Evolutionary conservation across 2,888 invertebrate genomes (phyloP), one percentile per base, ranked within the genome.

Genomic region (Peribatodes rhomboidaria): DNA sequence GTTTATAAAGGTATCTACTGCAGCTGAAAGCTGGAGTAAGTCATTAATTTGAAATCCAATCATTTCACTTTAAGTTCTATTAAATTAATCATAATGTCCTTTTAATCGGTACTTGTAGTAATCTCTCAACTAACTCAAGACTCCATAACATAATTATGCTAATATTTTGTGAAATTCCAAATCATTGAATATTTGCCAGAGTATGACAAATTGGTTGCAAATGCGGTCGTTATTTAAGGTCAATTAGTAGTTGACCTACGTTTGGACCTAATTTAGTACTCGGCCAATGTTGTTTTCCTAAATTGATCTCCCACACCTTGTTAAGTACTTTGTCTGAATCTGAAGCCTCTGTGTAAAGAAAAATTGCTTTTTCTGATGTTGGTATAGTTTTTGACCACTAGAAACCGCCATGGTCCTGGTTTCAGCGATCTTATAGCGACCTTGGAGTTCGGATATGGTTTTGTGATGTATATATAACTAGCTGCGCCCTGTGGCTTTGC

Each of bases 201-300:
- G 42, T 50, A 54, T 66, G 58, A 61, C 57, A 61, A 65, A 65
- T 64, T 65, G 65, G 33, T 46, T 52, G 41, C 65, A 56, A 65
- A 65, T 65, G 56, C 52, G 39, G 44, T 31, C 44, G 44, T 64
- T 57, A 68, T 66, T 62, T 63, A 44, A 60, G 71, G 68, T 73
- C 71, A 73, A 73, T 70, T 71, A 71, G 65, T 47, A 67, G 63
- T 71, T 73, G 68, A 72, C 71, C 73, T 63, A 61, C 64, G 67
- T 63, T 58, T 59, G 57, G 67, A 58, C 58, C 66, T 68, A 71
- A 69, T 71, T 72, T n/a, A 61, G 55, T 33, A 49, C 54, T 59
- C 49, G 57, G 52, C 55, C 67, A 66, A 60, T 67, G 66, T 66
- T 71, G 61, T 68, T 61, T 68, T 63, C 35, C 63, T 67, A 69